A percentile compares a stretch with the other conserved stretches of the same genome.
These are phyloP conservation scores for Rutilus rutilus DNA, from an alignment of 2,113 vertebrate species.

Conservation along the genomic window DNA sequence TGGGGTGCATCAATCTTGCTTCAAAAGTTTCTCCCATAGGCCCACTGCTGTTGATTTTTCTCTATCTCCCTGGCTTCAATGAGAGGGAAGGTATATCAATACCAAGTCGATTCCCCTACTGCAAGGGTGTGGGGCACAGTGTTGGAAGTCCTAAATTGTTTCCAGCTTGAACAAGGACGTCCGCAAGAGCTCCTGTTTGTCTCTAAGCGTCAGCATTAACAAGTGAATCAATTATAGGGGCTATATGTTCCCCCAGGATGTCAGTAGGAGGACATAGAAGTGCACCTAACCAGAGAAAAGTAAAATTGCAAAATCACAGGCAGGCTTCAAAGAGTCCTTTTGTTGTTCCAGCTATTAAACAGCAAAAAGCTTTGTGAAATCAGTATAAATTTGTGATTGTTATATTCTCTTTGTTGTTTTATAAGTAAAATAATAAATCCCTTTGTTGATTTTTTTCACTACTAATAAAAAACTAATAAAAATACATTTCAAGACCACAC, in stretches of 20 bases:
- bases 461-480: not conserved
- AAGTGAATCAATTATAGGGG: slow-evolving; percentile 57
- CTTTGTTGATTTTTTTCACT: not conserved
- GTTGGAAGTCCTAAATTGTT: slow-evolving; percentile 46
- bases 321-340: slow-evolving; percentile 8
- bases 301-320: slow-evolving; percentile 33
- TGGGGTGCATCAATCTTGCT: slow-evolving; percentile 60
- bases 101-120: slow-evolving; percentile 52
- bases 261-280: not conserved
- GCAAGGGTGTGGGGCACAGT: slow-evolving; percentile 45
- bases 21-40: slow-evolving; percentile 42
- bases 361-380: slow-evolving; percentile 26
- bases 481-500: not conserved
- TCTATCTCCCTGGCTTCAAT: slow-evolving; percentile 2
- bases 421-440: not conserved
- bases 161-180: slow-evolving; percentile 57
- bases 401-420: not conserved
- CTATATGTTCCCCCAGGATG: slow-evolving; percentile 20
- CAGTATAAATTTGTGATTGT: not conserved
- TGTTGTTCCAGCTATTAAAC: not conserved
- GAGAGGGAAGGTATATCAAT: slow-evolving; percentile 49
- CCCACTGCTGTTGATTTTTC: slow-evolving; percentile 58
- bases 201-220: slow-evolving; percentile 56
- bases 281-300: slow-evolving; percentile 29
- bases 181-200: slow-evolving; percentile 34